Conservation (phyloP, 2,797 vertebrate genomes). For the Etheostoma nigrum region DNA sequence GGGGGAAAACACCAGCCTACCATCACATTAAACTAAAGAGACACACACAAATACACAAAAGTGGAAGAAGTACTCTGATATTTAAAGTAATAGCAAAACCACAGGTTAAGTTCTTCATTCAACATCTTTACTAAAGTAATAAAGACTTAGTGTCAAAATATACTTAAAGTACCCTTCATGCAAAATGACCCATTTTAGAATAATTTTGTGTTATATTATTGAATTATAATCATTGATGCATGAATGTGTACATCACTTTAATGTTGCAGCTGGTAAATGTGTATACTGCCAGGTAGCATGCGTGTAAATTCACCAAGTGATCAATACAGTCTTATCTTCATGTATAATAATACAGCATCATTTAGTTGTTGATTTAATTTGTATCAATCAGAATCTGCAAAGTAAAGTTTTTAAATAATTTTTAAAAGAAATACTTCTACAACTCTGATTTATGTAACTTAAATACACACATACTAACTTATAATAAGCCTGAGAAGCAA, state of each 20-base stretch:
- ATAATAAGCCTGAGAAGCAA: background rate
- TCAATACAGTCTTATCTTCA: background rate
- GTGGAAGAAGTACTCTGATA: background rate
- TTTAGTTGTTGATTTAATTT: background rate
- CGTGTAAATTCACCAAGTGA: background rate
- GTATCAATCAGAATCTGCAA: background rate
- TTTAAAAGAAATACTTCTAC: background rate
- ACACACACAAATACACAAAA: background rate
- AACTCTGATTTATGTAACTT: too few relatives aligned
- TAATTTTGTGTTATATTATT: background rate
- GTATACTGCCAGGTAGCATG: background rate
- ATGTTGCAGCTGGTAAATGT: constrained; percentile 1
- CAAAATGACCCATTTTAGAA: background rate
- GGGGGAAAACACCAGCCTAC: too few relatives aligned
- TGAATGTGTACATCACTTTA: background rate
- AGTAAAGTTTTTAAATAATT: background rate
- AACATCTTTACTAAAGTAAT: too few relatives aligned
- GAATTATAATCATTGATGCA: background rate
- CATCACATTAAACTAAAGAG: background rate
- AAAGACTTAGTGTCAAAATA: background rate
- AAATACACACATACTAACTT: background rate
- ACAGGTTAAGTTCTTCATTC: too few relatives aligned
- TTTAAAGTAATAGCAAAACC: too few relatives aligned
- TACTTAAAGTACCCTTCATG: background rate
- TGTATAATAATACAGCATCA: background rate